phyloP scores from a whole-genome alignment of 2,888 invertebrate species.

The Heterodera filipjevi region DNA sequence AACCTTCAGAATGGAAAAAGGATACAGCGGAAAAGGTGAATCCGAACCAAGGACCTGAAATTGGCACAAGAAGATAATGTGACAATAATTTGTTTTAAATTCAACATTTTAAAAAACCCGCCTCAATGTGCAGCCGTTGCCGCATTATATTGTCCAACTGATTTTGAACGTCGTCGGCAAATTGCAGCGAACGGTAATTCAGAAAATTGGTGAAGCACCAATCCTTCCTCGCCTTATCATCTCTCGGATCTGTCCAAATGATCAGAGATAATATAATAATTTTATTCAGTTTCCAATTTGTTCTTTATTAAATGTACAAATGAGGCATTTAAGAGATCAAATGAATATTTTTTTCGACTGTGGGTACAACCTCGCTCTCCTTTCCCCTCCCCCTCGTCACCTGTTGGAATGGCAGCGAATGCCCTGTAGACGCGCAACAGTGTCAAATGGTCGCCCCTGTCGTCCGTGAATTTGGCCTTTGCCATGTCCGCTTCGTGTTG shows the following conservation, averaged over 20 bases:
- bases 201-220: slow-evolving; percentile 99
- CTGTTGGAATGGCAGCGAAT: slow-evolving; percentile 76
- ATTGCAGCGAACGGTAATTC: slow-evolving; percentile 95
- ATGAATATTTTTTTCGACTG: too few species aligned
- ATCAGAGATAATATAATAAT: neutral
- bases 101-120: slow-evolving; percentile 73
- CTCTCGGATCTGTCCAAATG: neutral
- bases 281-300: too few species aligned
- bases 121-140: slow-evolving; percentile 49
- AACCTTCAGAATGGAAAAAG: slow-evolving; percentile 96
- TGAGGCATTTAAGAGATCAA: too few species aligned
- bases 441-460: slow-evolving; percentile 98
- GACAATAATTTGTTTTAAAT: neutral
- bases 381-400: neutral
- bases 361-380: neutral
- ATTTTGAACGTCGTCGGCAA: slow-evolving; percentile 95
- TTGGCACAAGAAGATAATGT: neutral
- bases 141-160: slow-evolving; percentile 98
- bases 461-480: slow-evolving; percentile 98
- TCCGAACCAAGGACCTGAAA: neutral
- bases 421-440: slow-evolving; percentile 98
- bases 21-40: slow-evolving; percentile 84
- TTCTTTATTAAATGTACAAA: too few species aligned
- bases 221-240: slow-evolving; percentile 37
- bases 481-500: slow-evolving; percentile 98